Base-by-base conservation (phyloP, 2,113 vertebrate genomes). In the Garra rufa region DNA sequence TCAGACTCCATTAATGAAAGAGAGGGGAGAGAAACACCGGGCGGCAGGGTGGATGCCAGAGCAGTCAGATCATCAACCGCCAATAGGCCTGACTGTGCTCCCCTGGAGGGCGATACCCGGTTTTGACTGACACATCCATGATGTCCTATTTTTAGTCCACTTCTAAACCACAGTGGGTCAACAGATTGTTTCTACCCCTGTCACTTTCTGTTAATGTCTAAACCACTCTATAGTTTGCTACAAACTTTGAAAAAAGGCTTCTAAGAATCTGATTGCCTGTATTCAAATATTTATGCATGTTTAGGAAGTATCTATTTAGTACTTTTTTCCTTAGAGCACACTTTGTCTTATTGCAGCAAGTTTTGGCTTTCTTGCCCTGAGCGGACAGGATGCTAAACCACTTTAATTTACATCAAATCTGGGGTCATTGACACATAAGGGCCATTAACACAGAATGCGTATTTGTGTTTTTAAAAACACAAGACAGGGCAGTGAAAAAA, bases 81-180 rank as follows among this genome's bases (percentile, higher is more conserved):
- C 71, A 84, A 86, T 83, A 88, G 61, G 74, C 30, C 24, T 26
- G 77, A 78, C 82, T 80, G 48, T 69, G 55, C 48, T 77, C 67
- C 83, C 71, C 38, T 24, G 30, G 50, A 24, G 61, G 30, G 59
- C 44, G 34, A 89, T 76, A 86, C 84, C 41, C 13, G 38, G 71
- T 76, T 70, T 59, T 46, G 82, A 85, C 70, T 75, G 83, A 87
- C 84, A 85, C 21, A 81, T 81, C 61, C 70, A 87, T 76, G 48
- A 46, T 76, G 30, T n/a, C 43, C 81, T 87, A 87, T 89, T 87
- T 89, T 84, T 85, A 89, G 87, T 24, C n/a, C 34, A 83, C 74
- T 83, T 87, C 71, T 80, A 83, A 78, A 61, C 71, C 61, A 71
- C 71, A 57, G 48, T 44, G 76, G 87, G 85, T 61, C 78, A 79